A percentile compares a stretch with the other conserved stretches of the same genome.
These are phyloP conservation scores for Hypsibius dujardini DNA, from an alignment of 1,140 invertebrate species.

Conservation along the genomic window DNA sequence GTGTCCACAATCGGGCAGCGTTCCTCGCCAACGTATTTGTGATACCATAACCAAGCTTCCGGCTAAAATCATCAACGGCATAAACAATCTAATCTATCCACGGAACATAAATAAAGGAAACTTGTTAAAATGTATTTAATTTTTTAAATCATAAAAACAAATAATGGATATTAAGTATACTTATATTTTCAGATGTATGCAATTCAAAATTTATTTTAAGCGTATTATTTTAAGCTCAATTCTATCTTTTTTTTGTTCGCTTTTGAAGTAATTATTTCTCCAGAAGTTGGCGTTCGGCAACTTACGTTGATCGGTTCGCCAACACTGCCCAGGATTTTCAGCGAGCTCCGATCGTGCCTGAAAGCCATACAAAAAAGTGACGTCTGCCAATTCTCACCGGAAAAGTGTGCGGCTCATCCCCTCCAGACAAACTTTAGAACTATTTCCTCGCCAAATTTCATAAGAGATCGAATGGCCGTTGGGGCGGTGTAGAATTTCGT, in stretches of 20 bases:
- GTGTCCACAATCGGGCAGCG: constrained; percentile 75
- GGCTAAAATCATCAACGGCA: too few species aligned
- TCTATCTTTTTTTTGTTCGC: too few species aligned
- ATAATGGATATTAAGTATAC: too few species aligned
- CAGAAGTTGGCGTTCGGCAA: too few species aligned
- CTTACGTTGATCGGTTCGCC: constrained; percentile 94
- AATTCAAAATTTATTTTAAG: too few species aligned
- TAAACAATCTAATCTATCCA: too few species aligned
- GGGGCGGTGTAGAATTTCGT: constrained; percentile 95
- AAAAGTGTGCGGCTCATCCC: constrained; percentile 20
- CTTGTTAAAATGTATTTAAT: too few species aligned
- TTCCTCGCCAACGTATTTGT: constrained; percentile 56
- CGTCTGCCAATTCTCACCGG: background rate
- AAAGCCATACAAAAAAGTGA: constrained; percentile 24
- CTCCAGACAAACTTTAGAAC: constrained; percentile 36
- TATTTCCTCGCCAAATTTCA: constrained; percentile 53
- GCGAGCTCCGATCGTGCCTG: constrained; percentile 43
- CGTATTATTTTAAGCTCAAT: too few species aligned
- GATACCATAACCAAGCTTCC: constrained; percentile 95
- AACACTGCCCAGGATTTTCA: constrained; percentile 76
- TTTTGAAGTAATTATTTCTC: too few species aligned
- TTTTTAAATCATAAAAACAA: too few species aligned
- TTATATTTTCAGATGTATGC: too few species aligned
- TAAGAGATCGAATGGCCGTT: constrained; percentile 83
- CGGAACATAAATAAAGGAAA: too few species aligned